These are phyloP conservation scores for Apodemus speciosus DNA, from an alignment of 2,113 vertebrate species.

Conservation along the genomic window DNA sequence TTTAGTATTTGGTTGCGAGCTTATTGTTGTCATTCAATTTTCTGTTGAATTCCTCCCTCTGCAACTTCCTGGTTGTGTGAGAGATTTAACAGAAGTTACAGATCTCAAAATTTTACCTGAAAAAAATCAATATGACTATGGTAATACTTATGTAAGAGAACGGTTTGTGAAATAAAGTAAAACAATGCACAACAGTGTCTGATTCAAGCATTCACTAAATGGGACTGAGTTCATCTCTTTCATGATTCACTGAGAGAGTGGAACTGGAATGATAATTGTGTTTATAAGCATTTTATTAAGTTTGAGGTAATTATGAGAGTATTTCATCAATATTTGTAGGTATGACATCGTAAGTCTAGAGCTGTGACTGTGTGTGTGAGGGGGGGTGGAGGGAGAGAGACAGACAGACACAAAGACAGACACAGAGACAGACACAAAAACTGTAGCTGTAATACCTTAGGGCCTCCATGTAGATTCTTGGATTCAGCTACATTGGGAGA, in stretches of 20 bases:
- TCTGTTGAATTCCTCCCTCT: conserved; percentile 8
- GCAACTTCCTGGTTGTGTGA: neutral
- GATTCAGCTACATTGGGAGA: neutral
- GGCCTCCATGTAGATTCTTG: neutral
- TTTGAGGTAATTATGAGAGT: neutral
- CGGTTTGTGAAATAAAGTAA: neutral
- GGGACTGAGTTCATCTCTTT: neutral
- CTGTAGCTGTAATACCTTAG: neutral
- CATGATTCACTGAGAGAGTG: neutral
- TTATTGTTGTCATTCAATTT: neutral
- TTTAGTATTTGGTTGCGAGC: conserved; percentile 4
- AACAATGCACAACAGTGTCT: neutral
- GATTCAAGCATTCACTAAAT: conserved; percentile 10
- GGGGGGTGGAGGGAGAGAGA: too few species aligned
- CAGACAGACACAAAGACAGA: too few species aligned
- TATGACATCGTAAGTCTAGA: neutral
- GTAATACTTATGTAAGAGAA: neutral
- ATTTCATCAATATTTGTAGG: neutral
- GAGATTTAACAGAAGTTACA: neutral
- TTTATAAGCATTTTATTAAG: conserved; percentile 37
- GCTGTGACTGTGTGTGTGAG: neutral
- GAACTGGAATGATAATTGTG: neutral
- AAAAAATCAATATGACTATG: conserved; percentile 7
- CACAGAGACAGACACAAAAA: too few species aligned
- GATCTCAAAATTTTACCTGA: conserved; percentile 27